Conservation (phyloP, 2,797 vertebrate genomes). For the Fistularia tabacaria region DNA sequence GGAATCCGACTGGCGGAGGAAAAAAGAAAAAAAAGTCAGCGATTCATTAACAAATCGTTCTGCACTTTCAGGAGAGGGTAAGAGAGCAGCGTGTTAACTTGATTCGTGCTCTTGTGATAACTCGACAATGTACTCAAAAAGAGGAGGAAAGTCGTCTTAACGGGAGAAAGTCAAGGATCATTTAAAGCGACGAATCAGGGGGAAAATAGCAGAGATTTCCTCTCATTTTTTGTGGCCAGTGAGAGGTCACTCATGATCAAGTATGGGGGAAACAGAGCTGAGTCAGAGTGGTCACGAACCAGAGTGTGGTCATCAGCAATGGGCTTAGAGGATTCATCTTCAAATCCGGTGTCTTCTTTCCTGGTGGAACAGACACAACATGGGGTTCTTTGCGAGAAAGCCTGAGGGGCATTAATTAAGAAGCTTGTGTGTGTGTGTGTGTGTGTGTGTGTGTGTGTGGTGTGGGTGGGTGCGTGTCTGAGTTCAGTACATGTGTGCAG, state of each 20-base stretch:
- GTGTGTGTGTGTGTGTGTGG: too few species aligned
- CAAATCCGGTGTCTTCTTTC: conserved; percentile 79
- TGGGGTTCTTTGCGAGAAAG: neutral
- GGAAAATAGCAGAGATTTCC: too few species aligned
- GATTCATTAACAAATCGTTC: neutral
- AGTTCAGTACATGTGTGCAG: too few species aligned
- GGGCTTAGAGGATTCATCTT: conserved; percentile 73
- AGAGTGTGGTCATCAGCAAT: conserved; percentile 70
- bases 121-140: too few species aligned
- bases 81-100: too few species aligned
- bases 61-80: neutral
- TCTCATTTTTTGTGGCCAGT: conserved; percentile 5
- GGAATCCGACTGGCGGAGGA: conserved; percentile 48
- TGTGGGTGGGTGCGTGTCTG: too few species aligned
- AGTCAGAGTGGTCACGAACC: conserved; percentile 53
- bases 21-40: too few species aligned
- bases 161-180: conserved; percentile 9
- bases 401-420: too few species aligned
- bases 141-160: neutral
- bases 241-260: conserved; percentile 14
- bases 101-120: neutral
- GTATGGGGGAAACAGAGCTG: conserved; percentile 1
- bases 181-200: neutral
- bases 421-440: too few species aligned
- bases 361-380: conserved; percentile 33